Base-by-base conservation (phyloP, 2,113 vertebrate species). In the Narcine bancroftii region DNA sequence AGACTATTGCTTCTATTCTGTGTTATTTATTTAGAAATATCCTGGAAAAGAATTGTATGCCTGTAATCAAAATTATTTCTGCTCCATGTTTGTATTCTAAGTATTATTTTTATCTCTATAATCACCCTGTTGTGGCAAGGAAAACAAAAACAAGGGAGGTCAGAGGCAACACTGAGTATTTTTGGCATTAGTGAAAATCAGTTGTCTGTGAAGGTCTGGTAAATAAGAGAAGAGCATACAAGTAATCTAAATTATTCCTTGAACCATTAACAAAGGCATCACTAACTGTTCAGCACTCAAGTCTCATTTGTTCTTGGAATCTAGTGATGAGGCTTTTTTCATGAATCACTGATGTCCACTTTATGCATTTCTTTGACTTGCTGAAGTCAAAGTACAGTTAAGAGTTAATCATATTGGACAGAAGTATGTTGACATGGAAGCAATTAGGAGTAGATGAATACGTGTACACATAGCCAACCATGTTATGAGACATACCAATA, bases 21-120 rank as follows among this genome's bases (percentile, higher is more conserved):
- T 89, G 56, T 65, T 83, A 50, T 53, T 89, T 39, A 89, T 29
- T 87, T 60, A 87, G 33, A 56, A 87, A 36, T 87, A 47, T 50
- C 79, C 47, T 56, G 33, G 33, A 87, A 36, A 29, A 85, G n/a
- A 36, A 87, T 60, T 36, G 17, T 63, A 56, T 87, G 15, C 45
- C 24, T 15, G 42, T 50, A 24, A 81, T 11, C 47, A 79, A 6
- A 50, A 26, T 81, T 42, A 81, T 81, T 81, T 81, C 1, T 47
- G 24, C 29, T 10, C 75, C 7, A 45, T 75, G 29, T 13, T 76
- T 76, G 36, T 6, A 56, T 83, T 53, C 29, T 15, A 5, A 29
- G n/a, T 83, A n/a, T 33, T 24, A 47, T 6, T 79, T 26, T 85
- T 29, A 85, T 85, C n/a, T 47, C 77, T 56, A 17, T 26, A n/a